phyloP scores from a whole-genome alignment of 1,140 invertebrate genomes.

The Listronotus bonariensis region DNA sequence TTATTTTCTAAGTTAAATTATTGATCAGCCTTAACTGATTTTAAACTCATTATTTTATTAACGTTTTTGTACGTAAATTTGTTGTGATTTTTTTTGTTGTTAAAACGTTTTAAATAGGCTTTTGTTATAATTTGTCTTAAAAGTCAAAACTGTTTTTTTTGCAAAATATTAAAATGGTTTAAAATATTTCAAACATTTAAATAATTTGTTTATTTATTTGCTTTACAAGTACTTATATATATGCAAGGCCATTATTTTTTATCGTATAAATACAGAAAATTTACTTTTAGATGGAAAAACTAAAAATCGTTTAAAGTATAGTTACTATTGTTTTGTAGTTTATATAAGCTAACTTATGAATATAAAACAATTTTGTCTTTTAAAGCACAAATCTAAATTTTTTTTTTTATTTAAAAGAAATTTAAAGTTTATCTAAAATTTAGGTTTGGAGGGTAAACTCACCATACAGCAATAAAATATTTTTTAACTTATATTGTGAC shows the following conservation, averaged over 20 bases:
- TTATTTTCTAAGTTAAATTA: conserved; percentile 42
- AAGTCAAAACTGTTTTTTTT: too few relatives aligned
- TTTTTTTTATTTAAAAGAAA: not conserved
- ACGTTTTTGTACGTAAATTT: conserved; percentile 49
- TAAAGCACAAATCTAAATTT: not conserved
- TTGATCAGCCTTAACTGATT: conserved; percentile 45
- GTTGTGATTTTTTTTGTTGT: conserved; percentile 49
- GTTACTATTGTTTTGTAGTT: too few relatives aligned
- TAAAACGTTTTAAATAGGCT: not conserved
- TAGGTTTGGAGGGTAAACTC: conserved; percentile 22
- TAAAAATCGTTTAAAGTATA: too few relatives aligned
- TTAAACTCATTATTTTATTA: conserved; percentile 42
- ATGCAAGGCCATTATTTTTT: too few relatives aligned
- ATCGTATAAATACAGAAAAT: too few relatives aligned
- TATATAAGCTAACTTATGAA: too few relatives aligned
- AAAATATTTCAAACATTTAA: too few relatives aligned
- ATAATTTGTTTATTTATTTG: too few relatives aligned
- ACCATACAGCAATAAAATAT: conserved; percentile 13
- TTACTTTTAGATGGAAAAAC: too few relatives aligned
- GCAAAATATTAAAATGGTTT: too few relatives aligned
- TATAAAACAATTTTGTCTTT: too few relatives aligned
- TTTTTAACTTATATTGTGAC: not conserved
- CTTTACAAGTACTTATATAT: too few relatives aligned
- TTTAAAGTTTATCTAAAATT: conserved; percentile 2
- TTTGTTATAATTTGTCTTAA: conserved; percentile 6